Base-by-base conservation (phyloP, 2,888 invertebrate species). In the Sesamia inferens region DNA sequence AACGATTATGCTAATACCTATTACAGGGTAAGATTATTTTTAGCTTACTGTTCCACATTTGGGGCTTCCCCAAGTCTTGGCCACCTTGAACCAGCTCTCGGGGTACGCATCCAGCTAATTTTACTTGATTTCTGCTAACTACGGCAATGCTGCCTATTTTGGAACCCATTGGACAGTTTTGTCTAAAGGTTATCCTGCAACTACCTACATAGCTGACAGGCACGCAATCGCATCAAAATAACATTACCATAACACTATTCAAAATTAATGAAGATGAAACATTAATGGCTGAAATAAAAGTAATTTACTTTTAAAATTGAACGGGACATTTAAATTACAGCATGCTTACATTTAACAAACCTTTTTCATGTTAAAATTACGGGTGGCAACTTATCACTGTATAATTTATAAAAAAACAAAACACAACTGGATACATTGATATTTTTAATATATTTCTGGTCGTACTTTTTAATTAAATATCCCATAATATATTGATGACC, bases 381-480 rank as follows among this genome's bases (percentile, higher is more conserved):
- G 83, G 80, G 80, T 83, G 71, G 82, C 71, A 63, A 71, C 68
- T 69, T 69, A 80, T 80, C 77, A 83, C 68, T 42, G 47, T 58
- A 54, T 67, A 62, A 71, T 66, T 81, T 70, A n/a, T 51, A 68
- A 79, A 66, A 73, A 65, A 76, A 82, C 70, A 62, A 70, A 66
- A 74, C 68, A 57, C 59, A 69, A 69, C 42, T 71, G 57, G 48
- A 64, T 72, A 72, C 74, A 70, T 70, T 70, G 77, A 77, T 77
- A 71, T 68, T 65, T 73, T 73, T 73, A 78, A 78, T 71, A 78
- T 76, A 66, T 71, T 77, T 78, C 78, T 68, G 75, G 76, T 71
- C 80, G 74, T 71, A 72, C 68, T 76, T 84, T 85, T 78, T 85
- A 83, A 85, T 84, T 85, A 84, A 84, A 74, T 75, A 79, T 61